These are phyloP conservation scores for Noctua comes DNA, from an alignment of 2,888 invertebrate species.

Conservation along the genomic window DNA sequence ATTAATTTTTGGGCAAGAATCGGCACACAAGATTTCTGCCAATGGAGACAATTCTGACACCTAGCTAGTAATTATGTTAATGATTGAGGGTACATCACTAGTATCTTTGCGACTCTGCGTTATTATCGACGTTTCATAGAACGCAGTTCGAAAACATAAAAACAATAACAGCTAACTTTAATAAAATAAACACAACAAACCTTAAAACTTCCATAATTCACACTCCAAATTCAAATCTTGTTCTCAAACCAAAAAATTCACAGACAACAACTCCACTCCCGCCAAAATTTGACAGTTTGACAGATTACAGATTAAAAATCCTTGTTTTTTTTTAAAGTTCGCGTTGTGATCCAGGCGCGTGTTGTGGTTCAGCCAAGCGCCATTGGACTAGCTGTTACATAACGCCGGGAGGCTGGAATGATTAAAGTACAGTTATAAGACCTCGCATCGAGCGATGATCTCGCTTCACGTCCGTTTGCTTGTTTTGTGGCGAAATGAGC, in stretches of 20 bases:
- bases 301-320: conserved; percentile 58
- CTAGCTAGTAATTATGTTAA: background rate
- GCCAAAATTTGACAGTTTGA: conserved; percentile 63
- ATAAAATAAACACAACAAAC: conserved; percentile 48
- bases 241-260: conserved; percentile 43
- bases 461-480: conserved; percentile 80
- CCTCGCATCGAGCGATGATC: conserved; percentile 88
- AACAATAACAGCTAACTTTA: background rate
- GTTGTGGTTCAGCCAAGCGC: conserved; percentile 79
- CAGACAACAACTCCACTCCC: conserved; percentile 61
- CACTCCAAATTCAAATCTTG: conserved; percentile 43
- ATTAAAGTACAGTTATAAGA: conserved; percentile 89
- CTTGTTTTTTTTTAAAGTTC: conserved; percentile 53
- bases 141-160: background rate
- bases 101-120: background rate
- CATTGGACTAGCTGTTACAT: conserved; percentile 87
- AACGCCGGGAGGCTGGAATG: conserved; percentile 83
- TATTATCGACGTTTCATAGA: too few relatives aligned
- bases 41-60: background rate
- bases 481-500: conserved; percentile 88
- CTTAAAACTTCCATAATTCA: conserved; percentile 67
- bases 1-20: too few relatives aligned
- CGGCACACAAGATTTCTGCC: background rate
- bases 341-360: conserved; percentile 76
- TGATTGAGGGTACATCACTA: conserved; percentile 10